Evolutionary conservation across 30 jellyfish, hydroid and myxozoan species (phyloP).

Genomic region (Hydractinia symbiolongicarpus): DNA sequence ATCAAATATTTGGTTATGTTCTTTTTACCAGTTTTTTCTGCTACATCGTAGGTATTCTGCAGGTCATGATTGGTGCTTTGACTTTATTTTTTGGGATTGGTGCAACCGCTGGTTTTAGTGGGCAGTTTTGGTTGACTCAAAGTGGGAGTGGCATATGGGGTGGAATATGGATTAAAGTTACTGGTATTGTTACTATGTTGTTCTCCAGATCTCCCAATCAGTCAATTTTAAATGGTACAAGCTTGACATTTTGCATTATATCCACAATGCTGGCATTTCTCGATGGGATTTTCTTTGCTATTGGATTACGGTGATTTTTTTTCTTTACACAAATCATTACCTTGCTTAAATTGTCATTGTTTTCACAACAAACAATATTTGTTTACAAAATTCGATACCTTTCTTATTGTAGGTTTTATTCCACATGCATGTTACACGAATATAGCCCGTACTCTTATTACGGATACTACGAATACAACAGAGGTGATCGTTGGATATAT

Average conservation of each 20-base stretch:
- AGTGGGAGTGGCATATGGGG: slow-evolving; percentile 10
- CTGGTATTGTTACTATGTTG: background rate
- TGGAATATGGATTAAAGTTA: background rate
- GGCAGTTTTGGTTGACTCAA: background rate
- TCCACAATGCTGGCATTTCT: background rate
- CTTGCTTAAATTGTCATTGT: background rate
- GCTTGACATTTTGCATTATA: background rate
- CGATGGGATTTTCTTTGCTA: background rate
- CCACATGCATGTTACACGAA: background rate
- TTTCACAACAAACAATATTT: background rate
- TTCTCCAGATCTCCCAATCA: background rate
- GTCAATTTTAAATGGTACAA: background rate
- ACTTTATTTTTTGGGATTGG: background rate
- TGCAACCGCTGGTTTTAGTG: background rate
- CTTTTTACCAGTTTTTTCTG: too few relatives aligned
- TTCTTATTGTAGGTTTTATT: background rate
- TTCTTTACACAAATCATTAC: background rate
- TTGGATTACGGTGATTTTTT: background rate
- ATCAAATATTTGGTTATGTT: too few relatives aligned
- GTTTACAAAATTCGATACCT: background rate
- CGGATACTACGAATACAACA: too few relatives aligned
- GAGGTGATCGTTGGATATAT: too few relatives aligned
- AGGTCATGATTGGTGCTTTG: background rate
- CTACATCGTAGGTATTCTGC: background rate
- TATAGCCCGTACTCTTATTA: background rate